Conservation (phyloP, 2,113 vertebrate genomes). For the Pterophyllum scalare region DNA sequence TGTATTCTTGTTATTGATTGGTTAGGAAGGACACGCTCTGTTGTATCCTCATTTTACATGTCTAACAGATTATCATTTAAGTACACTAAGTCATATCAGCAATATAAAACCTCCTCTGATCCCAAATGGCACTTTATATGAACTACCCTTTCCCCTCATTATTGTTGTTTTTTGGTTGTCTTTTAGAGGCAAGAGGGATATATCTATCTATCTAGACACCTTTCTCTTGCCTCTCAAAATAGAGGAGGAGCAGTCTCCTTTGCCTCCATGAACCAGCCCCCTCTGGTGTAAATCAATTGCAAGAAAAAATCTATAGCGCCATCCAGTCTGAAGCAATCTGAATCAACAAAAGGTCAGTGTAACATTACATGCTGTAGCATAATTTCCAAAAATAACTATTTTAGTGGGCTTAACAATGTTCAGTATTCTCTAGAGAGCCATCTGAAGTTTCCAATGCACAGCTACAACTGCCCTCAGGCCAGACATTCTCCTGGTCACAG, state of each 20-base stretch:
- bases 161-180: background rate
- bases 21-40: background rate
- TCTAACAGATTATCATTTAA: background rate
- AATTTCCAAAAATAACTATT: background rate
- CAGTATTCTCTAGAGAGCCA: constrained; percentile 2
- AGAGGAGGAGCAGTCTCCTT: background rate
- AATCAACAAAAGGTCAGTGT: constrained; percentile 13
- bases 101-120: background rate
- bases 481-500: background rate
- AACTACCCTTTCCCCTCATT: background rate
- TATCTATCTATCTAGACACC: background rate
- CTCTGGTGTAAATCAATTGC: constrained; percentile 6
- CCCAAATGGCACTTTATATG: background rate
- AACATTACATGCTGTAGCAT: constrained; percentile 10
- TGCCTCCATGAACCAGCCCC: background rate
- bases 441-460: constrained; percentile 1
- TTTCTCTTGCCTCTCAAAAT: background rate
- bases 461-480: background rate
- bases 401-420: constrained; percentile 3
- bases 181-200: background rate
- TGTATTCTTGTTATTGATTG: background rate
- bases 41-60: background rate
- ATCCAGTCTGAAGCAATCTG: background rate
- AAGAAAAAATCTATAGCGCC: background rate
- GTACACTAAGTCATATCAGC: background rate